Conservation (phyloP, 1,140 invertebrate species). For the Hyles euphorbiae region DNA sequence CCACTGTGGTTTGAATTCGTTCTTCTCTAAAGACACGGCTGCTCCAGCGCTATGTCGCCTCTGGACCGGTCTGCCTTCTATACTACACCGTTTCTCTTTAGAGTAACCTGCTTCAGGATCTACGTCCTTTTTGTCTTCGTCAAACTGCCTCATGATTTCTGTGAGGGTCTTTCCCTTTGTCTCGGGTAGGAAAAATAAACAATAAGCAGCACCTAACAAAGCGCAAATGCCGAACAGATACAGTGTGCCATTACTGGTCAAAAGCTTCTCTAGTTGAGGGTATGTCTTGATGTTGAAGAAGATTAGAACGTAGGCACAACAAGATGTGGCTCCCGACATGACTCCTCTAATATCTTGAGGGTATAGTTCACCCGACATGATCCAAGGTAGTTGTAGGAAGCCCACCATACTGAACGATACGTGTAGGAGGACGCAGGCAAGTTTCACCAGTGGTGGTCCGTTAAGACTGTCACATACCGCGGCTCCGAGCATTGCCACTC, state of each 20-base stretch:
- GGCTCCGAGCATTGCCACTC: slow-evolving; percentile 77
- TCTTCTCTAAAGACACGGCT: slow-evolving; percentile 51
- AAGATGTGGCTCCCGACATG: slow-evolving; percentile 81
- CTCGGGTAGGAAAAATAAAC: slow-evolving; percentile 84
- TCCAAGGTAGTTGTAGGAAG: slow-evolving; percentile 84
- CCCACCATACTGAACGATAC: slow-evolving; percentile 85
- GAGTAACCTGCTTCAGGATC: slow-evolving; percentile 50
- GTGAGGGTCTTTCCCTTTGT: slow-evolving; percentile 87
- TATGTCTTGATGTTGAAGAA: slow-evolving; percentile 84
- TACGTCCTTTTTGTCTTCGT: slow-evolving; percentile 61
- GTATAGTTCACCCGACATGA: slow-evolving; percentile 85
- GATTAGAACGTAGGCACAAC: slow-evolving; percentile 82
- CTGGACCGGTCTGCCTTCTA: slow-evolving; percentile 42
- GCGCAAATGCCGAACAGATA: slow-evolving; percentile 85
- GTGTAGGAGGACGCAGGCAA: slow-evolving; percentile 80
- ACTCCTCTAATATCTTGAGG: slow-evolving; percentile 81
- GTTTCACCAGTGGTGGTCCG: slow-evolving; percentile 75
- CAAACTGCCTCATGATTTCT: slow-evolving; percentile 84
- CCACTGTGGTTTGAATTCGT: slow-evolving; percentile 35
- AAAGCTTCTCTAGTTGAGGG: slow-evolving; percentile 75
- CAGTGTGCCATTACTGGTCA: slow-evolving; percentile 83
- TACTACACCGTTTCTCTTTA: slow-evolving; percentile 28
- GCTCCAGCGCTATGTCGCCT: slow-evolving; percentile 61
- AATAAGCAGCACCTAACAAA: slow-evolving; percentile 80
- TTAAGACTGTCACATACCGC: slow-evolving; percentile 72